Evolutionary conservation across 2,797 vertebrate species (phyloP), one percentile per base, ranked within the genome.

Genomic region (Cyclura pinguis): DNA sequence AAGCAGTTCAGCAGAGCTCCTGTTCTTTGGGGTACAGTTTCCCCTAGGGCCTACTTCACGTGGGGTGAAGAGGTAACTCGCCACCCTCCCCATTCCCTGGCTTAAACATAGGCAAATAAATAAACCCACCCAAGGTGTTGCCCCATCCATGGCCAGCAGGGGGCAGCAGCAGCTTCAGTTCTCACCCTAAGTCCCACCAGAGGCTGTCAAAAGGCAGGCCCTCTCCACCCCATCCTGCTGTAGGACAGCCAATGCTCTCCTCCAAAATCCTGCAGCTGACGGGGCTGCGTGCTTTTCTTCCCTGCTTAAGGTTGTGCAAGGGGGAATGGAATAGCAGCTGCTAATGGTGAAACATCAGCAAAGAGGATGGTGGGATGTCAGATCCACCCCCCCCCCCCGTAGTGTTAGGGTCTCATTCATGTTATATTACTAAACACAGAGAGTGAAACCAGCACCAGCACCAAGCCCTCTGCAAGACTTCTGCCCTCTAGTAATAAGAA

Each of bases 71-170:
- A 91, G 24, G 42, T 0, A 16, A 85, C 50, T 59, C n/a, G 18
- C 59, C 18, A 16, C 35, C 32, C 29, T 81, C 57, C 35, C 84
- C 50, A 59, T 73, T 93, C 94, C 82, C 93, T 92, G 94, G 93
- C 91, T 93, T 95, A 95, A 96, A 96, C 95, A 92, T 93, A 95
- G 95, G 95, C 95, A 95, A 96, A 97, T 96, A 96, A 97, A 97
- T 96, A 97, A 96, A 95, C 93, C 16, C 42, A 57, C 27, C 50
- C 52, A 88, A 83, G 90, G 24, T 74, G 76, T 67, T 80, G 88
- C 82, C 67, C 83, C 72, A 24, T 4, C 55, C 84, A 77, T 22
- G n/a, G 42, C 87, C 84, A 35, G 78, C 24, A 67, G 73, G 69
- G 72, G 50, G 55, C 84, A 89, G 91, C 88, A 89, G 5, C 72